These are phyloP conservation scores for Drosophila sp. DNA, from an alignment of 1,140 invertebrate genomes.

Conservation along the genomic window DNA sequence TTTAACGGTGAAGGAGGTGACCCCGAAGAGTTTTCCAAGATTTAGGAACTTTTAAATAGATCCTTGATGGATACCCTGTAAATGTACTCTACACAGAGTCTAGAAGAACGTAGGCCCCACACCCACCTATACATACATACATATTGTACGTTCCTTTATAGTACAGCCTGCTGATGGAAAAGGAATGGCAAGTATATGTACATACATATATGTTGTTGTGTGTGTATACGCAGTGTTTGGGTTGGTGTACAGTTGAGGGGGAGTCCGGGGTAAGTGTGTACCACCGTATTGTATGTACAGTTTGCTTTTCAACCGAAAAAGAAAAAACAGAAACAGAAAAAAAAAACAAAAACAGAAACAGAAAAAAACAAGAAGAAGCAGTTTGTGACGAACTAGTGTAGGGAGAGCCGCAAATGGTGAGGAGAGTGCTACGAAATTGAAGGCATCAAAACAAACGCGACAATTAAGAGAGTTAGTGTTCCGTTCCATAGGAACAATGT, in stretches of 20 bases:
- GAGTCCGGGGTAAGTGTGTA: neutral
- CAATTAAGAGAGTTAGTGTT: conserved; percentile 41
- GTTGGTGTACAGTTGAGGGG: conserved; percentile 2
- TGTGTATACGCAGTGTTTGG: conserved; percentile 10
- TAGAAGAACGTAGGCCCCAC: too few relatives aligned
- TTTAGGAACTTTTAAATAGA: too few relatives aligned
- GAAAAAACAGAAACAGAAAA: conserved; percentile 26
- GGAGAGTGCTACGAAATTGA: conserved; percentile 71
- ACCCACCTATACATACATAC: conserved; percentile 41
- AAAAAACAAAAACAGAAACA: conserved; percentile 25
- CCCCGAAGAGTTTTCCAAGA: too few relatives aligned
- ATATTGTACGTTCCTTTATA: too few relatives aligned
- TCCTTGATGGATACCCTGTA: too few relatives aligned
- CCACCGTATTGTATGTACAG: conserved; percentile 43
- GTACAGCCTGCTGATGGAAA: too few relatives aligned
- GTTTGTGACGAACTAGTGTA: conserved; percentile 79
- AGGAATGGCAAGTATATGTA: conserved; percentile 12
- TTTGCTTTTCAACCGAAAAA: conserved; percentile 41
- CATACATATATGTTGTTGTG: neutral
- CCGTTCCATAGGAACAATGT: conserved; percentile 37
- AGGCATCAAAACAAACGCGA: conserved; percentile 60
- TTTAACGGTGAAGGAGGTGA: too few relatives aligned
- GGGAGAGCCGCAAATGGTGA: conserved; percentile 53
- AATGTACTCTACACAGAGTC: too few relatives aligned
- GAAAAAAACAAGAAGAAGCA: conserved; percentile 71